Base-by-base conservation (phyloP, 1,140 invertebrate species). In the Sminthurides bifidus region DNA sequence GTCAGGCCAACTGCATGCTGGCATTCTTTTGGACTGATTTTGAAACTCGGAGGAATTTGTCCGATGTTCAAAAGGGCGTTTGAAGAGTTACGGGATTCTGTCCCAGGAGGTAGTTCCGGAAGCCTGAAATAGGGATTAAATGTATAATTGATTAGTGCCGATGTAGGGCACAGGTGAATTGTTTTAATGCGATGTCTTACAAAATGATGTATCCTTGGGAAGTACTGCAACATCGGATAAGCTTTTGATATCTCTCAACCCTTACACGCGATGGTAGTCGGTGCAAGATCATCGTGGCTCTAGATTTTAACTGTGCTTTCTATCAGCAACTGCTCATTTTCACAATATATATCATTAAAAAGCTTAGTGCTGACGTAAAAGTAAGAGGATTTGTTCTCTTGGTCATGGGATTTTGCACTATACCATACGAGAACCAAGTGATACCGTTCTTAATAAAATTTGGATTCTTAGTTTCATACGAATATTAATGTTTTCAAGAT, bases 61-160 rank as follows among this genome's bases (percentile, higher is more conserved):
- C 82, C 76, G 33, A 78, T 75, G 58, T 81, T 77, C 1, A 91
- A 66, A n/a, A 92, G 68, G 21, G 80, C 75, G 73, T 87, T 86
- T 63, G 80, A 81, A 31, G 81, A 77, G 21, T 21, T 43, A n/a
- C 12, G 10, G 2, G 27, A 14, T 38, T 77, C 75, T 64, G 78
- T 74, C 66, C 92, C 87, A 68, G 85, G 81, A 5, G 88, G 87
- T 44, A 92, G 84, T 78, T 93, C 89, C 40, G 91, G 91, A 53
- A 93, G 78, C 60, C 90, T 93, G 69, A 33, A 68, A 68, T 74
- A 75, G 10, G 14, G 10, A 21, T 14, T 44, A 10, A 44, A 44
- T 44, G 17, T 37, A 12, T 12, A 12, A 12, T 12, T 37, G n/a
- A n/a, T n/a, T n/a, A n/a, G n/a, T n/a, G n/a, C n/a, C n/a, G n/a